phyloP scores from a whole-genome alignment of 2,888 invertebrate species.

The Venustoraphidia nigricollis region DNA sequence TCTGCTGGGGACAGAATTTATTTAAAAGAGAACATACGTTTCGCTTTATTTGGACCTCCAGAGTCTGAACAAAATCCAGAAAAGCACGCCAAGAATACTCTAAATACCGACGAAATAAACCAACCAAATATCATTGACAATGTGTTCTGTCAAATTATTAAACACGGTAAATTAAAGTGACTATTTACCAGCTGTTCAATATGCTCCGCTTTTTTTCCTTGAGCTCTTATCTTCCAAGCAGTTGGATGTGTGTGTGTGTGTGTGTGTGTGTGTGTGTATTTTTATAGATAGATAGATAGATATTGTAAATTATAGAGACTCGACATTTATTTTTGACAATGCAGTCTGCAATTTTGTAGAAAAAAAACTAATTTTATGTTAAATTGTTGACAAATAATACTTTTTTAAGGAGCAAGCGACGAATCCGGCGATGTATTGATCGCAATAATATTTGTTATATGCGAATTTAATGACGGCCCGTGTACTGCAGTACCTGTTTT shows the following conservation, averaged over 20 bases:
- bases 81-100: neutral
- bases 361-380: no score
- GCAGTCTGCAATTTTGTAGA: no score
- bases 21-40: slow-evolving; percentile 7
- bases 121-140: slow-evolving; percentile 3
- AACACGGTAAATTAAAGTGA: slow-evolving; percentile 4
- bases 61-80: neutral
- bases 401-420: no score
- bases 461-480: slow-evolving; percentile 3
- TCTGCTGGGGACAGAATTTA: slow-evolving; percentile 3
- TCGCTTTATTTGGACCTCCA: slow-evolving; percentile 6
- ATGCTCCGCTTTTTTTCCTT: no score
- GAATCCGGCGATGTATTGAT: neutral
- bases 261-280: no score
- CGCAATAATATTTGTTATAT: slow-evolving; percentile 6
- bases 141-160: slow-evolving; percentile 2
- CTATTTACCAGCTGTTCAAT: no score
- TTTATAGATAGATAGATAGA: no score
- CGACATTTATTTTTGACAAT: no score
- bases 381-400: no score
- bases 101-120: slow-evolving; percentile 2
- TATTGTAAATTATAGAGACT: slow-evolving; percentile 2
- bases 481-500: slow-evolving; percentile 5
- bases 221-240: no score
- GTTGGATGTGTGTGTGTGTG: no score